These are phyloP conservation scores for Xyrichtys novacula DNA, from an alignment of 2,797 vertebrate species.

Conservation along the genomic window DNA sequence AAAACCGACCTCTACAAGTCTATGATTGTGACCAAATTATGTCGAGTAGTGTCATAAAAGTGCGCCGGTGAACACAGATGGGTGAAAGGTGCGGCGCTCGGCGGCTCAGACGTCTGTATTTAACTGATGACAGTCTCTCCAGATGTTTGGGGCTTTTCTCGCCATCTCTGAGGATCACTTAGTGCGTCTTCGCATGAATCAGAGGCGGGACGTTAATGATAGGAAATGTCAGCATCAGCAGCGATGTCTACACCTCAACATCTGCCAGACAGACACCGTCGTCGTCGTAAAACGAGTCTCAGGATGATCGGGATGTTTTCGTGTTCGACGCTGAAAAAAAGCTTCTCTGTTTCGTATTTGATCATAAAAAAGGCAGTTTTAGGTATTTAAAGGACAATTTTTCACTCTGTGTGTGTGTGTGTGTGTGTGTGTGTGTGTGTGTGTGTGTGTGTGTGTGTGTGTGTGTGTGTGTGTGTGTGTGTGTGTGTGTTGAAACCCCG, in stretches of 20 bases:
- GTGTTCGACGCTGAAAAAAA: not conserved
- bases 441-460: constrained; percentile 15
- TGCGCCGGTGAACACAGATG: constrained; percentile 11
- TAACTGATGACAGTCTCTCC: constrained; percentile 17
- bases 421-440: not conserved
- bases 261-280: constrained; percentile 61
- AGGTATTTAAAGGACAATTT: not conserved
- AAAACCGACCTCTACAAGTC: not conserved
- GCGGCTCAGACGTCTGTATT: constrained; percentile 29
- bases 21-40: constrained; percentile 5
- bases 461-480: constrained; percentile 4
- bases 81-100: constrained; percentile 22
- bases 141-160: constrained; percentile 52
- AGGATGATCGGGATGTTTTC: constrained; percentile 8
- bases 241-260: constrained; percentile 41
- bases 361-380: not conserved
- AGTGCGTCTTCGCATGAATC: constrained; percentile 7
- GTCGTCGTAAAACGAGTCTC: constrained; percentile 18
- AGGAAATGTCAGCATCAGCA: constrained; percentile 46
- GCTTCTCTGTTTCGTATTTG: not conserved
- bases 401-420: not conserved
- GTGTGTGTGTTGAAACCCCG: constrained; percentile 2
- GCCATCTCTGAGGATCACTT: constrained; percentile 18
- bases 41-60: constrained; percentile 18
- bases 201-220: constrained; percentile 44